Evolutionary conservation across 2,113 vertebrate species (phyloP).

Genomic region (Gallinago paraguaiae): DNA sequence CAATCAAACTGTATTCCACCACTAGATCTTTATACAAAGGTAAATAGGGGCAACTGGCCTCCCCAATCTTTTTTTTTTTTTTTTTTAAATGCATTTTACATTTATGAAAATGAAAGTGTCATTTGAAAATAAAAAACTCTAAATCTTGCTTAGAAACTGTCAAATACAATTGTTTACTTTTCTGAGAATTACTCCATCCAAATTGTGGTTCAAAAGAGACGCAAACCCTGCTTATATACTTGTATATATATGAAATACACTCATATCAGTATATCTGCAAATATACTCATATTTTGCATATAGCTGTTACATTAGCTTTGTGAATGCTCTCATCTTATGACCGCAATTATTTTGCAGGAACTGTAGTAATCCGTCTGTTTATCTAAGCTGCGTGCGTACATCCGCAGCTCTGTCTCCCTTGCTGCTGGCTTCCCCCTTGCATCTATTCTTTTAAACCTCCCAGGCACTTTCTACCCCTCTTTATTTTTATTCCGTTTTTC

Average conservation of each 20-base stretch:
- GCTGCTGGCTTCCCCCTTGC: background rate
- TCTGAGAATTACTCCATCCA: background rate
- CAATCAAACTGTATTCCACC: slow-evolving; percentile 16
- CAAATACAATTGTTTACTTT: background rate
- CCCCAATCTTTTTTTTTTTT: background rate
- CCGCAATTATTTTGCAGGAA: background rate
- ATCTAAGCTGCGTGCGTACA: background rate
- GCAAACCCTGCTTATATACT: background rate
- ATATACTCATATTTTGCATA: background rate
- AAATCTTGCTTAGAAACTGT: background rate
- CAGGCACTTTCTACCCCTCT: background rate
- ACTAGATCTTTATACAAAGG: background rate
- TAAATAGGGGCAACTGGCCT: background rate
- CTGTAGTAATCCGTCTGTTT: background rate
- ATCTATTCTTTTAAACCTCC: background rate
- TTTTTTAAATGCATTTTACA: background rate
- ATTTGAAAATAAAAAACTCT: background rate
- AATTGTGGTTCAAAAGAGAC: background rate
- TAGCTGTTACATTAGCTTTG: background rate
- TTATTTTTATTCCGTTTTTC: background rate
- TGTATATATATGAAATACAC: background rate
- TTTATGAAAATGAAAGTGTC: background rate
- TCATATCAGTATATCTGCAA: background rate
- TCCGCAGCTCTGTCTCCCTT: background rate
- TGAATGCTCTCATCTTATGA: background rate